Percentiles rank a stretch among this genome's conserved stretches.
These are phyloP conservation scores for Chrysogorgia sp. DNA, from an alignment of 92 coral and sea anemone genomes.

Conservation along the genomic window DNA sequence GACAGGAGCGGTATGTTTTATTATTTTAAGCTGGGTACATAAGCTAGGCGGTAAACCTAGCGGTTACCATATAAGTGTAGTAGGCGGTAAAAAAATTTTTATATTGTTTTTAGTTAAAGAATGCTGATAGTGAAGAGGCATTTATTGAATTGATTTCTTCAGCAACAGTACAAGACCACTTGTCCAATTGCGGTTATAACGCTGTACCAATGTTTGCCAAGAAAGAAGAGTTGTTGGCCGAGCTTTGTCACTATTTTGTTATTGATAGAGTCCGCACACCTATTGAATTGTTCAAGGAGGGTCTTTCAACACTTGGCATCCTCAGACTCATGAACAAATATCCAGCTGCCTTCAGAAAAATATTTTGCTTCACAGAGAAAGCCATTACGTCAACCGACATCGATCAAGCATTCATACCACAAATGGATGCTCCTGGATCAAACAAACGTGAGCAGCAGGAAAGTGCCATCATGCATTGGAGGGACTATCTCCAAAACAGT, in stretches of 20 bases:
- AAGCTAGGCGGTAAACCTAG: too few relatives aligned
- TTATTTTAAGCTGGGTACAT: too few relatives aligned
- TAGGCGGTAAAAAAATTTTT: too few relatives aligned
- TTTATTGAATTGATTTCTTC: background rate
- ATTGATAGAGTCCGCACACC: slow-evolving; percentile 2
- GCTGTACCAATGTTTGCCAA: background rate
- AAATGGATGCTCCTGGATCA: slow-evolving; percentile 2
- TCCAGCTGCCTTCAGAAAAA: slow-evolving; percentile 1
- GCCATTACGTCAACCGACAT: background rate
- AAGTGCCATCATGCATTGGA: slow-evolving; percentile 2
- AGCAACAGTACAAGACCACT: background rate
- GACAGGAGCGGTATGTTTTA: too few relatives aligned
- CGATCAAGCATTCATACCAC: background rate
- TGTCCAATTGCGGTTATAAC: slow-evolving; percentile 10
- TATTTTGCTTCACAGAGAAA: background rate
- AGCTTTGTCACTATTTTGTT: slow-evolving; percentile 20
- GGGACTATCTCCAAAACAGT: slow-evolving; percentile 4
- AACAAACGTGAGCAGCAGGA: slow-evolving; percentile 3
- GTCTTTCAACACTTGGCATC: slow-evolving; percentile 8
- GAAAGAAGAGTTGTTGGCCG: background rate
- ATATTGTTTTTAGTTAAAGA: background rate
- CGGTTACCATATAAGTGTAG: too few relatives aligned
- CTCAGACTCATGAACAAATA: background rate
- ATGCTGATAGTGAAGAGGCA: background rate
- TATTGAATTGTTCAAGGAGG: slow-evolving; percentile 14